phyloP scores from a whole-genome alignment of 2,113 vertebrate genomes.

The Micronycteris hirsuta region DNA sequence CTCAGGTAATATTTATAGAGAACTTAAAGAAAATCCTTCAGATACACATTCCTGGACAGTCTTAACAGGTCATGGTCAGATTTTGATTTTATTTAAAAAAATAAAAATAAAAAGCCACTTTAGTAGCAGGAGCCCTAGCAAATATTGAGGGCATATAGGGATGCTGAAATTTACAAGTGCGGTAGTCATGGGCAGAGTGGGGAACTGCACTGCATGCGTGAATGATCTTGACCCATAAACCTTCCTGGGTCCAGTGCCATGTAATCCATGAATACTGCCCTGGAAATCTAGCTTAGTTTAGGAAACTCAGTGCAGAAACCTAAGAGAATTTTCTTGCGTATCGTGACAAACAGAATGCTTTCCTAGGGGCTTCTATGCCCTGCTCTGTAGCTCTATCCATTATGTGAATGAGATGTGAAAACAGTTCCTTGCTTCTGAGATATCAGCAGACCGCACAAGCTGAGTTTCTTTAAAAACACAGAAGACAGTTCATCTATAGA shows the following conservation, averaged over 20 bases:
- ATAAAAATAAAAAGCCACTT: not conserved
- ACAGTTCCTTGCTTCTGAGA: slow-evolving; percentile 56
- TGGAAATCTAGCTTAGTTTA: not conserved
- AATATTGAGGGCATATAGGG: not conserved
- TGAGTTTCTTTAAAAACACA: slow-evolving; percentile 56
- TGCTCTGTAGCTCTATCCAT: slow-evolving; percentile 6
- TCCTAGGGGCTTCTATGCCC: slow-evolving; percentile 50
- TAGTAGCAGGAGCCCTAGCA: not conserved
- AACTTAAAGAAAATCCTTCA: not conserved
- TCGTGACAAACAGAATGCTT: not conserved
- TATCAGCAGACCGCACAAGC: slow-evolving; percentile 72
- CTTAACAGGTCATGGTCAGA: not conserved
- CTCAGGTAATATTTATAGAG: not conserved
- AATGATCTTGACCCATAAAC: not conserved
- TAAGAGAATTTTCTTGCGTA: not conserved
- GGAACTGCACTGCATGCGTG: not conserved
- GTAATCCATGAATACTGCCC: not conserved
- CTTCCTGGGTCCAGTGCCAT: fast-evolving
- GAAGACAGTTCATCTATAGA: slow-evolving; percentile 66
- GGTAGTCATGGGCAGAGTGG: not conserved
- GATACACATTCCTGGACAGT: not conserved
- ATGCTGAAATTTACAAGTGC: not conserved
- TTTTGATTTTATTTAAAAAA: not conserved
- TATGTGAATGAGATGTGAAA: slow-evolving; percentile 63
- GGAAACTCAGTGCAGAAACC: not conserved